Base-by-base conservation (phyloP, 1,140 invertebrate genomes). In the Drosophila pectinifera region DNA sequence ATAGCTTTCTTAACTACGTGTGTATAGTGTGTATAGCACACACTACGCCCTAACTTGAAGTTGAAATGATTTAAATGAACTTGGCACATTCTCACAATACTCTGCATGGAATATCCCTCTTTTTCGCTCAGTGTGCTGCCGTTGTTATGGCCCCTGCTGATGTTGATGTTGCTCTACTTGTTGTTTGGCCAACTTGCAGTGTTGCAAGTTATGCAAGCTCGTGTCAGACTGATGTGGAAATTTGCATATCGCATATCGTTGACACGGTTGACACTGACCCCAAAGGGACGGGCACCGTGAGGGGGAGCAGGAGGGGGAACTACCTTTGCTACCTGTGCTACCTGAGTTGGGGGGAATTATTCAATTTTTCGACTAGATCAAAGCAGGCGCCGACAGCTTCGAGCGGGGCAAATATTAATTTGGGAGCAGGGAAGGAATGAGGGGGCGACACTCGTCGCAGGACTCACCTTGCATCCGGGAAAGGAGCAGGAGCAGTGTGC, bases 401-500 rank as follows among this genome's bases (percentile, higher is more conserved):
- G 28, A 24, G 10, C 63, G 43, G 31, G 31, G 59, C 18, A 39
- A 51, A 68, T 68, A 68, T 68, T 68, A 68, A 68, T 64, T 48
- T 68, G 45, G 11, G 38, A 7, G 5, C 1, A 26, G n/a, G 7
- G 4, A 31, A 22, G 36, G 10, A 18, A 10, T 6, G 20, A 6
- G 11, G 13, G 39, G 26, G 13, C 28, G 26, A 24, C 53, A 7
- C 18, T 16, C 48, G 16, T 31, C 28, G 26, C 10, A 36, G 57
- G 10, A 91, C 89, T 91, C 73, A 91, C 89, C 89, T 81, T 89
- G 80, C 78, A 84, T 89, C 63, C 81, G 65, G 42, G 88, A 73
- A 26, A 91, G 55, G n/a, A 90, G 86, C 72, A 90, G 69, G 28
- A 88, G 84, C 54, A 89, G 70, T 41, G 83, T 91, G 67, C 80